Evolutionary conservation across 2,797 vertebrate genomes (phyloP), one percentile per base, ranked within the genome.

Genomic region (Artibeus lituratus): DNA sequence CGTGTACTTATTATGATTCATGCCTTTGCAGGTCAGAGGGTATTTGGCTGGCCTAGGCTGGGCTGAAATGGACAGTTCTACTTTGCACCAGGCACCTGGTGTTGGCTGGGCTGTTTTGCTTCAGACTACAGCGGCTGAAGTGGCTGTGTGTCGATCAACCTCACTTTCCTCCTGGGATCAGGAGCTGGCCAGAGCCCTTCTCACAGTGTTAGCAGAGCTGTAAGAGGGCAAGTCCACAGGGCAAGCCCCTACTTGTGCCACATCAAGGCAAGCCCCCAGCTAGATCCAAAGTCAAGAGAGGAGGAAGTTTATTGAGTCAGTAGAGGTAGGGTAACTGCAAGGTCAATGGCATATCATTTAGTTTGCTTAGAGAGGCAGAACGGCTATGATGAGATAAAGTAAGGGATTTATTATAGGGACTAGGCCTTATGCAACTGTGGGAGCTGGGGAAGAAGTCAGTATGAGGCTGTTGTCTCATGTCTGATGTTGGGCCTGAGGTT

Each of bases 401-500:
- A 57, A 82, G 51, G 29, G 19, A 39, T 53, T 53, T 67, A 55
- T 57, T 65, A 9, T 1, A 39, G 35, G 29, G 44, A n/a, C 35
- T 76, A 14, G 69, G 29, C 12, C 12, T 24, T 42, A 35, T 9
- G 7, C 87, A 70, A 6, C 3, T 35, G 16, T 57, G 47, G 21
- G 81, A 62, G 42, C 29, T 70, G 12, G 26, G 42, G 65, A 14
- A 55, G 29, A 92, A 88, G 84, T 44, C 81, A 67, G 10, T 1
- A 0, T 26, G 3, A n/a, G 15, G 21, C 51, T 49, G 3, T 70
- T 26, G 1, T 16, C 22, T 62, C 59, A 0, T 39, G 7, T 70
- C 44, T n/a, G 37, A 51, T 19, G 1, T 7, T n/a, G 55, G 55
- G 2, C 11, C n/a, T 21, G 19, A 29, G 4, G n/a, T 81, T 5